Conservation (phyloP, 2,888 invertebrate species). For the Chelonus formosanus region DNA sequence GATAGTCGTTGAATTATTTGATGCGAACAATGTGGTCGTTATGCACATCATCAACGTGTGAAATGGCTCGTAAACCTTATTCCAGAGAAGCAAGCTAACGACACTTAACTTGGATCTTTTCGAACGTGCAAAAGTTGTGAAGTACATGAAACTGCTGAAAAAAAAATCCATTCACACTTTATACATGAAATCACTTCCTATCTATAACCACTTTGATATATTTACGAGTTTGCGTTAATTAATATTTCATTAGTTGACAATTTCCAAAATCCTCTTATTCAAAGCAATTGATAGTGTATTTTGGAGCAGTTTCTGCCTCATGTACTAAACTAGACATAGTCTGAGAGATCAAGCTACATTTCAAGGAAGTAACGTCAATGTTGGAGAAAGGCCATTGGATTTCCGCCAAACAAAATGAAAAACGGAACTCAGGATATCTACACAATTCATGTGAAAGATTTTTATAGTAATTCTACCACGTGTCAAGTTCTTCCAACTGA, state of each 20-base stretch:
- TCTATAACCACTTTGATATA: no score
- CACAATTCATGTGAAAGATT: constrained; percentile 36
- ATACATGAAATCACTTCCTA: no score
- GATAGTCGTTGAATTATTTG: constrained; percentile 24
- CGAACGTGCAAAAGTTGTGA: constrained; percentile 4
- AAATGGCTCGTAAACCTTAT: constrained; percentile 32
- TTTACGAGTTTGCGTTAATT: not conserved
- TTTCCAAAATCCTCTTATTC: not conserved
- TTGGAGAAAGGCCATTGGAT: constrained; percentile 44
- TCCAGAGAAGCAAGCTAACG: constrained; percentile 14
- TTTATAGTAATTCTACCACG: constrained; percentile 23
- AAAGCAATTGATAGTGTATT: constrained; percentile 23
- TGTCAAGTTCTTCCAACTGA: constrained; percentile 29
- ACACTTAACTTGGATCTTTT: constrained; percentile 7
- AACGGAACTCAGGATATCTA: constrained; percentile 36
- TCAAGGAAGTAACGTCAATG: constrained; percentile 19
- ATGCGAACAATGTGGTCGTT: constrained; percentile 29
- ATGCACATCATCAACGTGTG: constrained; percentile 23
- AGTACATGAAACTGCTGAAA: not conserved
- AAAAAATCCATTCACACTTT: not conserved
- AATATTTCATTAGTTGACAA: not conserved
- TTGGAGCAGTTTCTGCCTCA: constrained; percentile 15
- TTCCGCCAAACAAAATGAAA: constrained; percentile 37
- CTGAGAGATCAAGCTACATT: constrained; percentile 14
- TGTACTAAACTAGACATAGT: not conserved